A percentile compares a stretch with the other conserved stretches of the same genome.
These are phyloP conservation scores for Pangasius krempfi DNA, from an alignment of 2,797 vertebrate genomes.

Conservation along the genomic window DNA sequence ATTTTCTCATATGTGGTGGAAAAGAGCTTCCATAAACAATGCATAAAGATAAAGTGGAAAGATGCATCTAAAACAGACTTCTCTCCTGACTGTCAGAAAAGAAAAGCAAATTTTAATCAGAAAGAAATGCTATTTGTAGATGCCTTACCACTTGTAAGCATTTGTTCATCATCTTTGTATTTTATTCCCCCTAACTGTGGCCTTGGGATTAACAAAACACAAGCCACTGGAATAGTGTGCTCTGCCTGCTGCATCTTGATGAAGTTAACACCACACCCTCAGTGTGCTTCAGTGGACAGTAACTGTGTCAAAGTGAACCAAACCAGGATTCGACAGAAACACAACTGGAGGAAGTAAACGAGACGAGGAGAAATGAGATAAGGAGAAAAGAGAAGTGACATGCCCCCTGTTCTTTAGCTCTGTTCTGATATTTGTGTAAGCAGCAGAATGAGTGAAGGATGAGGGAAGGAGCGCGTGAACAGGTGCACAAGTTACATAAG, in stretches of 20 bases:
- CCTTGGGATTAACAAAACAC: not conserved
- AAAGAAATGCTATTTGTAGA: not conserved
- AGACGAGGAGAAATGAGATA: not conserved
- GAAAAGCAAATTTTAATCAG: not conserved
- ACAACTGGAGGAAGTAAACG: not conserved
- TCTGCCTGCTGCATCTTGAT: constrained; percentile 16
- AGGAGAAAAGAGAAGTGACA: not conserved
- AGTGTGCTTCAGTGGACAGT: not conserved
- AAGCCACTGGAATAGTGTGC: not conserved
- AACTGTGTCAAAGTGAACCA: not conserved
- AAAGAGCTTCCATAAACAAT: not conserved
- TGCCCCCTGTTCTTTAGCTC: no score
- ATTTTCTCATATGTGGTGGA: not conserved
- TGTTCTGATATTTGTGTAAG: not conserved
- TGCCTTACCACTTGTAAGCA: not conserved
- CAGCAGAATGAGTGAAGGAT: not conserved
- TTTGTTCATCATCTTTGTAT: not conserved
- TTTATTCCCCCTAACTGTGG: not conserved
- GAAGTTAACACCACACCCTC: constrained; percentile 37
- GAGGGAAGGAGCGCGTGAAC: not conserved
- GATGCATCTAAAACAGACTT: not conserved
- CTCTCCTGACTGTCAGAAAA: not conserved
- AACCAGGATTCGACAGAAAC: not conserved
- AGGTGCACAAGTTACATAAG: not conserved
- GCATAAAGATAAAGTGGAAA: not conserved